phyloP scores from a whole-genome alignment of 2,888 invertebrate genomes.

The Hirtodrosophila alboralis region DNA sequence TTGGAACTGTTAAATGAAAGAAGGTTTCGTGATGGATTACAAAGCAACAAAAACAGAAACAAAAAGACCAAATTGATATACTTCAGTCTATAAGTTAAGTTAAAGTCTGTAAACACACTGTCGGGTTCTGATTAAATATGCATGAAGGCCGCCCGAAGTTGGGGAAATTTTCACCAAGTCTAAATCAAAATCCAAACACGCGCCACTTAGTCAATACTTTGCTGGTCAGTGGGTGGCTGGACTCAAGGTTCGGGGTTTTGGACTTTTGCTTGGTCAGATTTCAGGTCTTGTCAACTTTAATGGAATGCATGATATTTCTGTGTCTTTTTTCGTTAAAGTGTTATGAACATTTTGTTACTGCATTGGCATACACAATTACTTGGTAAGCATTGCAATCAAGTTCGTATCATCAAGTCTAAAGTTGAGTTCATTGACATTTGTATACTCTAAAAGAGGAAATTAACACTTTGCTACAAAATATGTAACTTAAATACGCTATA shows the following conservation, averaged over 20 bases:
- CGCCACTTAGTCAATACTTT: slow-evolving; percentile 59
- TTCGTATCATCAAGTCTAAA: slow-evolving; percentile 20
- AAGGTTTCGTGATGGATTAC: slow-evolving; percentile 73
- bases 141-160: slow-evolving; percentile 44
- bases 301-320: slow-evolving; percentile 59
- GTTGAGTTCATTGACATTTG: slow-evolving; percentile 51
- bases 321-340: slow-evolving; percentile 43
- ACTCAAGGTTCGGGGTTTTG: slow-evolving; percentile 10
- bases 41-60: too few species aligned
- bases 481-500: slow-evolving; percentile 24
- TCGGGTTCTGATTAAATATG: slow-evolving; percentile 69
- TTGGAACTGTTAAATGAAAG: slow-evolving; percentile 30
- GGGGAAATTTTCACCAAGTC: slow-evolving; percentile 37
- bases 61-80: slow-evolving; percentile 59
- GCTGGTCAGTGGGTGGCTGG: slow-evolving; percentile 50
- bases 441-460: too few species aligned
- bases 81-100: slow-evolving; percentile 29
- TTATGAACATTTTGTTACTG: slow-evolving; percentile 64
- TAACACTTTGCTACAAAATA: too few species aligned
- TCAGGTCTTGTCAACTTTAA: slow-evolving; percentile 33
- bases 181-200: slow-evolving; percentile 75
- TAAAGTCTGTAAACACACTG: slow-evolving; percentile 38
- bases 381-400: slow-evolving; percentile 56
- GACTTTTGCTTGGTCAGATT: slow-evolving; percentile 24
- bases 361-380: slow-evolving; percentile 70